Evolutionary conservation across 30 jellyfish, hydroid and myxozoan genomes (phyloP).

Genomic region (Aurelia sp.): DNA sequence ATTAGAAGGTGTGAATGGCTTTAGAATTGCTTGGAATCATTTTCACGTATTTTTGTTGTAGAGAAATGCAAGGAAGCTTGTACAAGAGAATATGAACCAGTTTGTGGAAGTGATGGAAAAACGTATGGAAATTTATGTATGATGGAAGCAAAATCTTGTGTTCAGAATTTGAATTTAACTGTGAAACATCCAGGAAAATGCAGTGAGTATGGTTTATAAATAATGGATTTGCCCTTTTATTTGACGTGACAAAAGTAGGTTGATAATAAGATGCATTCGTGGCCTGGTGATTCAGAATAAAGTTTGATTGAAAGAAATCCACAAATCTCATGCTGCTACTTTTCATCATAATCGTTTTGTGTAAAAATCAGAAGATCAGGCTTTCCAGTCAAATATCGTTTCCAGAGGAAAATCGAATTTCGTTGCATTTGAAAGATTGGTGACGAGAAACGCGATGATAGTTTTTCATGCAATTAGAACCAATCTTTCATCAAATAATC

Average conservation of each 20-base stretch:
- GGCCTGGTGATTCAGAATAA: neutral
- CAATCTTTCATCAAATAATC: too few species aligned
- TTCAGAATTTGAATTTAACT: neutral
- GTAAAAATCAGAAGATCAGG: too few species aligned
- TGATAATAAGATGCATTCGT: neutral
- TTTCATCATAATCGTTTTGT: too few species aligned
- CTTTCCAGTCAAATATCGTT: too few species aligned
- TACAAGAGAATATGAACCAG: slow-evolving; percentile 53
- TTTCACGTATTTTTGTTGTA: neutral
- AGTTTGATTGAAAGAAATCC: too few species aligned
- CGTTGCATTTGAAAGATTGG: too few species aligned
- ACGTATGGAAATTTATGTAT: slow-evolving; percentile 44
- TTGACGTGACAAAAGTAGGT: neutral
- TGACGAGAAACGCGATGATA: too few species aligned
- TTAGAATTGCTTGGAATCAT: too few species aligned
- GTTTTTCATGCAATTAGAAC: too few species aligned
- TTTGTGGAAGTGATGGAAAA: slow-evolving; percentile 68
- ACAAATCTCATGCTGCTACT: too few species aligned
- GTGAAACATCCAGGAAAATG: slow-evolving; percentile 50
- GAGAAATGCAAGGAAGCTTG: slow-evolving; percentile 40
- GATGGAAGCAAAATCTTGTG: slow-evolving; percentile 45
- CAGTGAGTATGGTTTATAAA: neutral
- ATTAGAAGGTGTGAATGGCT: too few species aligned
- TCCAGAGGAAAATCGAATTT: too few species aligned
- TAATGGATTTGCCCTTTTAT: neutral